Evolutionary conservation across 2,888 invertebrate genomes (phyloP).

Genomic region (Aquatica leii): DNA sequence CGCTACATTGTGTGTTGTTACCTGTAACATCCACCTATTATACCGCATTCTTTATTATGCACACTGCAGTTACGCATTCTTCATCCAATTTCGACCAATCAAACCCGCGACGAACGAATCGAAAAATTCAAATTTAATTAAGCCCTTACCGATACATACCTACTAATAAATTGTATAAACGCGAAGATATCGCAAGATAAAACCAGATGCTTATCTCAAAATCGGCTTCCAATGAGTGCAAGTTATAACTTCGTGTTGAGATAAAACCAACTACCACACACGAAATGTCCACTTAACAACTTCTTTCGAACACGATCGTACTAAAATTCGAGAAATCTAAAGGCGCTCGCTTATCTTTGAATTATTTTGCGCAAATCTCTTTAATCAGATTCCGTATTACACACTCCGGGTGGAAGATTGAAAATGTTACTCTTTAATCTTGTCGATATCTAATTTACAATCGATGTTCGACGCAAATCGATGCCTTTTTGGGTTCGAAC

Average conservation of each 20-base stretch:
- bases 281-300: constrained; percentile 47
- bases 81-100: constrained; percentile 15
- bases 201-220: constrained; percentile 45
- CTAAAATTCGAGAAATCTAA: constrained; percentile 43
- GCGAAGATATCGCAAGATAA: constrained; percentile 46
- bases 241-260: constrained; percentile 37
- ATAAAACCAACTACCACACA: constrained; percentile 48
- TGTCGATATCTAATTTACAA: too few species aligned
- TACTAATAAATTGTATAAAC: constrained; percentile 49
- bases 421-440: too few species aligned
- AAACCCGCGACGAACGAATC: too few species aligned
- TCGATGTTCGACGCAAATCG: too few species aligned
- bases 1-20: constrained; percentile 39
- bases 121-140: constrained; percentile 17
- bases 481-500: too few species aligned
- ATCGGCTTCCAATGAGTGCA: constrained; percentile 35
- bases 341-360: constrained; percentile 9
- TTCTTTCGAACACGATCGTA: constrained; percentile 46
- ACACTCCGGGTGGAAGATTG: too few species aligned
- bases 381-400: not conserved
- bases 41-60: constrained; percentile 23
- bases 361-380: not conserved
- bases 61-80: constrained; percentile 25
- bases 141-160: constrained; percentile 17
- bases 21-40: constrained; percentile 32